These are phyloP conservation scores for Pristionchus mayeri DNA, from an alignment of 2,888 invertebrate genomes.

Conservation along the genomic window DNA sequence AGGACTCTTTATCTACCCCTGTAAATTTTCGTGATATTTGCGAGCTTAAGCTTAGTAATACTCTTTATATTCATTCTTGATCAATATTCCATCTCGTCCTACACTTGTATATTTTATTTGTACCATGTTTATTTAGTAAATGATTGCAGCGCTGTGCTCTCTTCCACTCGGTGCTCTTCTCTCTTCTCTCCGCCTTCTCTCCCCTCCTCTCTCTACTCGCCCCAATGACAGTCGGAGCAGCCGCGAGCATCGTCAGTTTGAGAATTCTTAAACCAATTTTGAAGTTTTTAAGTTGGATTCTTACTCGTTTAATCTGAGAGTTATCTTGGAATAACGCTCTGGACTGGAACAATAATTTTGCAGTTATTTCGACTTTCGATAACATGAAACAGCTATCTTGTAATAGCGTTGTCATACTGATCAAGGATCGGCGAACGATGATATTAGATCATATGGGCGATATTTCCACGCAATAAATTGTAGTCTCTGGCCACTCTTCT, in stretches of 20 bases:
- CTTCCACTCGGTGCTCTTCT: background rate
- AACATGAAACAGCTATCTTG: background rate
- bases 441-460: background rate
- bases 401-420: too few relatives aligned
- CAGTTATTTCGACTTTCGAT: too few relatives aligned
- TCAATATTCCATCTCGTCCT: background rate
- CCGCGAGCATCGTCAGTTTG: background rate
- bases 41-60: background rate
- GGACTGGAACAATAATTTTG: too few relatives aligned
- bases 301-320: too few relatives aligned
- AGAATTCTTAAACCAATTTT: too few relatives aligned
- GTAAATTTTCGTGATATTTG: background rate
- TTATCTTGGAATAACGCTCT: too few relatives aligned
- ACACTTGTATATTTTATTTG: too few relatives aligned
- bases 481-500: background rate
- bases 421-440: too few relatives aligned
- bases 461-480: background rate
- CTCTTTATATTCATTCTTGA: background rate
- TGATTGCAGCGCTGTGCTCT: background rate
- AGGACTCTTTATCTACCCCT: background rate
- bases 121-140: too few relatives aligned
- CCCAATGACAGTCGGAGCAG: background rate
- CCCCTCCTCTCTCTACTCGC: background rate
- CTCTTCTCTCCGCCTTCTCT: background rate
- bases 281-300: too few relatives aligned